Evolutionary conservation across 2,113 vertebrate genomes (phyloP).

Genomic region (Zapus hudsonius): DNA sequence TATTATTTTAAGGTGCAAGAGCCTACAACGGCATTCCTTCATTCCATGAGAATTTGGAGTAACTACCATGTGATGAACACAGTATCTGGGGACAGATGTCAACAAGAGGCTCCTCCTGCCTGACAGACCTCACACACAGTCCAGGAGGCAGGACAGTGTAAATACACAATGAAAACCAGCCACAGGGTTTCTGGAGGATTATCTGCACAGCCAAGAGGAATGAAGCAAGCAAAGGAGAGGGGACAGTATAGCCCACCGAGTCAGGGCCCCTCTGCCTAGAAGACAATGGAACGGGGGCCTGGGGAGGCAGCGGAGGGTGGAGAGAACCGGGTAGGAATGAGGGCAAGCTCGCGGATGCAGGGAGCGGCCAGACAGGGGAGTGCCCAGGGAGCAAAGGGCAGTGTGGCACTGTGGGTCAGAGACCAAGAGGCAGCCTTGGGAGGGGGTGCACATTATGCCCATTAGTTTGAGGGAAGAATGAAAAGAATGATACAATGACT

Average conservation of each 20-base stretch:
- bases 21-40: too few species aligned
- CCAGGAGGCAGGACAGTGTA: not conserved
- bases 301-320: too few species aligned
- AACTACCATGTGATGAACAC: not conserved
- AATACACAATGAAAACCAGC: not conserved
- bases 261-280: not conserved
- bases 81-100: not conserved
- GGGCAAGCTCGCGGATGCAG: not conserved
- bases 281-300: not conserved
- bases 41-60: not conserved
- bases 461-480: not conserved
- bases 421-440: not conserved
- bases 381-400: not conserved
- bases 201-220: not conserved
- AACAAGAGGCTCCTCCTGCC: not conserved
- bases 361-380: not conserved
- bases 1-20: too few species aligned
- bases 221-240: rapidly evolving
- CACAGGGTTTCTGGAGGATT: not conserved
- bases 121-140: not conserved
- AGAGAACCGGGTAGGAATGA: too few species aligned
- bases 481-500: too few species aligned
- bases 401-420: rapidly evolving
- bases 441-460: not conserved
- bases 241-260: rapidly evolving